A percentile compares a stretch with the other conserved stretches of the same genome.
Evolutionary conservation across 1,140 invertebrate genomes (phyloP).

Genomic region (Carcinoscorpius rotundicauda): DNA sequence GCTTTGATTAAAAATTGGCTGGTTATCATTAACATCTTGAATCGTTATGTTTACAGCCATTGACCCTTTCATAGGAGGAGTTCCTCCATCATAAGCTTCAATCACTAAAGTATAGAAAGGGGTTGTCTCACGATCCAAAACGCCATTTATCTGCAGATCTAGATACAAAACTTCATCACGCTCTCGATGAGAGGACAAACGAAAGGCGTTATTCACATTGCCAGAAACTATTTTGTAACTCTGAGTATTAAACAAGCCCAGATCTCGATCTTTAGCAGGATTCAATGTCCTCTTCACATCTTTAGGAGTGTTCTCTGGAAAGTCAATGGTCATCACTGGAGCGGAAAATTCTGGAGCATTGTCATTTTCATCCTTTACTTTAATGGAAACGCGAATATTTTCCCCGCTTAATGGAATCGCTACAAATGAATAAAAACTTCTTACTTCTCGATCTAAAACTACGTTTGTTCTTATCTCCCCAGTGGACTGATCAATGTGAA

Average conservation of each 20-base stretch:
- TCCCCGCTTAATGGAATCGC: constrained; percentile 72
- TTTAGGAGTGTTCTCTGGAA: constrained; percentile 85
- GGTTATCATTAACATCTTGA: constrained; percentile 78
- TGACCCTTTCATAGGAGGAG: constrained; percentile 66
- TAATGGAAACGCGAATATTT: constrained; percentile 71
- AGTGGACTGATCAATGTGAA: constrained; percentile 71
- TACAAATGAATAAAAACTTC: constrained; percentile 72
- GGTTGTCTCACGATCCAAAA: constrained; percentile 79
- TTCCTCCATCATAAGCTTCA: constrained; percentile 85
- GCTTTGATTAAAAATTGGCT: constrained; percentile 90
- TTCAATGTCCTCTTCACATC: constrained; percentile 83
- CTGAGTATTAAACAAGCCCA: constrained; percentile 78
- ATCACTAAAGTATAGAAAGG: constrained; percentile 75
- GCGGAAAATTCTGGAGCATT: constrained; percentile 83
- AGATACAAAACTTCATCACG: constrained; percentile 78
- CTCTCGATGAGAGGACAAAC: constrained; percentile 74
- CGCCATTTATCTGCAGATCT: constrained; percentile 85
- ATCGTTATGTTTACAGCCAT: constrained; percentile 87
- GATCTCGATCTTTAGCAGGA: constrained; percentile 79
- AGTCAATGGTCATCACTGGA: constrained; percentile 68
- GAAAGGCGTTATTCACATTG: constrained; percentile 82
- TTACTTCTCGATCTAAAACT: constrained; percentile 73
- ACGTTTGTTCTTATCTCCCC: constrained; percentile 81
- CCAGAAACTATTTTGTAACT: constrained; percentile 84
- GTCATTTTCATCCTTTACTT: constrained; percentile 93